Conservation (phyloP, 2,888 invertebrate species). For the Drosophila helvetica region DNA sequence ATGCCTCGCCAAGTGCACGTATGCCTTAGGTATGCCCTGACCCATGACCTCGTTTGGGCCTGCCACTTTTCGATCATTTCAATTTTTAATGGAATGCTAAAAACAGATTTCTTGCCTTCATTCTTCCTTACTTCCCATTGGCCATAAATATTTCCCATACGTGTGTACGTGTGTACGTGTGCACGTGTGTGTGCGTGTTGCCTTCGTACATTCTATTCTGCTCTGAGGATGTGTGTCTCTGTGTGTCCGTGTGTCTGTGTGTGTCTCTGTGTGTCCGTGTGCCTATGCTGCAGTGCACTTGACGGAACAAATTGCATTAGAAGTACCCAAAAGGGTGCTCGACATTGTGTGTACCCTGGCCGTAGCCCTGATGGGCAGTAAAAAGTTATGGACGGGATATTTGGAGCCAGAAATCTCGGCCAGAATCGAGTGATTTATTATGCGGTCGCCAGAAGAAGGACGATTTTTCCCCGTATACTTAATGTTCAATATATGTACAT, state of each 20-base stretch:
- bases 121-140: background rate
- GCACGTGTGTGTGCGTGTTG: background rate
- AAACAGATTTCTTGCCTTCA: conserved; percentile 19
- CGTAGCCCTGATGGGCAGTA: background rate
- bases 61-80: conserved; percentile 24
- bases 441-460: background rate
- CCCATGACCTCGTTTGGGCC: conserved; percentile 22
- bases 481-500: too few relatives aligned
- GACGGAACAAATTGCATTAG: background rate
- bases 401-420: background rate
- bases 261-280: background rate
- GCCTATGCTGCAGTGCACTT: background rate
- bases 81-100: conserved; percentile 37
- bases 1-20: too few relatives aligned
- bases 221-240: conserved; percentile 1
- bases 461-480: too few relatives aligned
- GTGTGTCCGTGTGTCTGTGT: too few relatives aligned
- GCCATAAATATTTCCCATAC: conserved; percentile 38
- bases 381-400: background rate
- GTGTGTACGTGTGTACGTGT: background rate
- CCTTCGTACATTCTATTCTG: background rate
- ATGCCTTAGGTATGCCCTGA: too few relatives aligned
- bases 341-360: background rate
- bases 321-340: background rate
- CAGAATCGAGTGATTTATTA: background rate